Evolutionary conservation across 2,113 vertebrate genomes (phyloP).

Genomic region (Phrynocephalus versicolor): DNA sequence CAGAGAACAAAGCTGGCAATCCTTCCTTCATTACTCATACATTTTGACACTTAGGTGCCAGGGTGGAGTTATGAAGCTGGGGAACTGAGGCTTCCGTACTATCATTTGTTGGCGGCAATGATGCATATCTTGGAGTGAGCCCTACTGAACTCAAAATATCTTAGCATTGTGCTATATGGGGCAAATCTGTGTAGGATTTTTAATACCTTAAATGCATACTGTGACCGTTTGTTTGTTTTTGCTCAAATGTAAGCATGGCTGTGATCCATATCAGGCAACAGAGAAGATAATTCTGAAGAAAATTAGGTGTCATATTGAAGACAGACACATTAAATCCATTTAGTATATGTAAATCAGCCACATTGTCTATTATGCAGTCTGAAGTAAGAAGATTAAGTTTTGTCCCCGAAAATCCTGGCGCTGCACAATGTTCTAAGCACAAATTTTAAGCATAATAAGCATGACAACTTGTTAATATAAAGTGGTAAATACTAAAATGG

Average conservation of each 20-base stretch:
- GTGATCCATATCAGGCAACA: background rate
- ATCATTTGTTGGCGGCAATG: background rate
- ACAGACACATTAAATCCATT: background rate
- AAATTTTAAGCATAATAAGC: conserved; percentile 38
- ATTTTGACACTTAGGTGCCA: background rate
- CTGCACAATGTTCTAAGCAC: conserved; percentile 15
- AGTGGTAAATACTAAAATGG: conserved; percentile 18
- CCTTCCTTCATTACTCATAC: background rate
- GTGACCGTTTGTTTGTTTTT: background rate
- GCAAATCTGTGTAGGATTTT: no score
- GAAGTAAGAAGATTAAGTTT: conserved; percentile 11
- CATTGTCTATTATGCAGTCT: background rate
- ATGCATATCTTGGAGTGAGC: background rate
- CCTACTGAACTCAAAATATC: background rate
- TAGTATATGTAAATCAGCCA: background rate
- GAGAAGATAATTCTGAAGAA: conserved; percentile 7
- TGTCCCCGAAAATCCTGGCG: conserved; percentile 17
- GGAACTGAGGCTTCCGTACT: background rate
- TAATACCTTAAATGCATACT: background rate
- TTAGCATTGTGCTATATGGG: background rate
- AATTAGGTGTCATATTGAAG: background rate
- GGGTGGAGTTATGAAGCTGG: background rate
- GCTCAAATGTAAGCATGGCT: background rate
- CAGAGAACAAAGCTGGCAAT: background rate
- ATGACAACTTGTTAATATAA: conserved; percentile 24